Percentiles rank a stretch among this genome's conserved stretches.
Conservation (phyloP, 2,797 vertebrate genomes). For the Lutjanus campechanus region DNA sequence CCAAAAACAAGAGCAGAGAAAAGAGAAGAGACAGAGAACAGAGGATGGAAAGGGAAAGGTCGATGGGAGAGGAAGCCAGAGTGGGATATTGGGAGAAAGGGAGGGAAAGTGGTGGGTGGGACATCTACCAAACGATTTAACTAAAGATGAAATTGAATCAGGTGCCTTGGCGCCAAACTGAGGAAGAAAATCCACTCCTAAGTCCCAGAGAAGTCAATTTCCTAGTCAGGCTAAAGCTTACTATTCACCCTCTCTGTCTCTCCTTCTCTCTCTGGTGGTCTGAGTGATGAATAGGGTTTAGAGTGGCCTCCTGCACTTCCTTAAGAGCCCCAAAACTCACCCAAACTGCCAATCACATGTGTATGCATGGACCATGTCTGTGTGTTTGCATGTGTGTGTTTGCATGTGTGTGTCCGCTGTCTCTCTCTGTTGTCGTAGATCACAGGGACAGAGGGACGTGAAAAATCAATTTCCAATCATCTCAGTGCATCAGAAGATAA, state of each 20-base stretch:
- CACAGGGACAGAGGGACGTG: conserved; percentile 40
- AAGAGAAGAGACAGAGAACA: conserved; percentile 44
- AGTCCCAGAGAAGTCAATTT: conserved; percentile 73
- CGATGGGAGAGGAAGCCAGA: conserved; percentile 38
- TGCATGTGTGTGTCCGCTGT: not conserved
- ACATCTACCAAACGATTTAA: conserved; percentile 57
- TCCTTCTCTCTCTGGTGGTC: conserved; percentile 69
- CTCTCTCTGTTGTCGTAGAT: conserved; percentile 33
- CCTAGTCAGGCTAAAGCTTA: conserved; percentile 46
- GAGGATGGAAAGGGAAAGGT: conserved; percentile 42
- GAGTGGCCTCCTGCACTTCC: conserved; percentile 70
- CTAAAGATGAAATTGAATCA: conserved; percentile 72
- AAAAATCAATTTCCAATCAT: conserved; percentile 67
- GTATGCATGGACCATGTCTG: conserved; percentile 10
- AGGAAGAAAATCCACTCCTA: conserved; percentile 72
- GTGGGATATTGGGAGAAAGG: conserved; percentile 28
- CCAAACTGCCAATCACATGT: conserved; percentile 63
- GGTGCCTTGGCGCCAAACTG: conserved; percentile 58
- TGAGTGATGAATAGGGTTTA: conserved; percentile 73
- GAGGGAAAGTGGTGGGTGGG: conserved; percentile 37
- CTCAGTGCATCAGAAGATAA: conserved; percentile 42
- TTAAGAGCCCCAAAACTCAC: conserved; percentile 56
- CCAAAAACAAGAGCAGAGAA: conserved; percentile 69
- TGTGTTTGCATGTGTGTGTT: conserved; percentile 10
- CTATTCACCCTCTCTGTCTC: conserved; percentile 47